Base-by-base conservation (phyloP, 2,888 invertebrate species). In the Mesorhabditis spiculigera region DNA sequence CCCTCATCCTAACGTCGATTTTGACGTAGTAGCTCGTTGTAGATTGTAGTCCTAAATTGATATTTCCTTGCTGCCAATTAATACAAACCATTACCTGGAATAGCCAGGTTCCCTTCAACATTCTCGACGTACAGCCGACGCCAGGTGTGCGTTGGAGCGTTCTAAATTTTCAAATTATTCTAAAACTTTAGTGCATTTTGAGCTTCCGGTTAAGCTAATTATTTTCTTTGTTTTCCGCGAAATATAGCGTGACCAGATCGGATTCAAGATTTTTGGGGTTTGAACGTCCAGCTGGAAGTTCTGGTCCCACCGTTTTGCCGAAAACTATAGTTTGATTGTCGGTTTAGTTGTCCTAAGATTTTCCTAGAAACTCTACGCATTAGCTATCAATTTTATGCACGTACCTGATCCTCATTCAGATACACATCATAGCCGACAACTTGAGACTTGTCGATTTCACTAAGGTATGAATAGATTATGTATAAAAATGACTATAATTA, bases 341-440 rank as follows among this genome's bases (percentile, higher is more conserved):
- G 28, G 28, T 28, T 28, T 10, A 10, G 8, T 50, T 65, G 6
- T 44, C 65, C 65, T 65, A 16, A 4, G 5, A 16, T 61, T 43
- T 43, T 10, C 43, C 10, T 16, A 13, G 58, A 10, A 28, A 28
- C 28, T 28, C 28, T 28, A 28, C 28, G 28, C 28, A 28, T 28
- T 28, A 28, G 28, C 28, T 28, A 28, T 28, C 28, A 28, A 28
- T 45, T 28, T 28, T 45, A 43, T 10, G 5, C n/a, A 16, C 5
- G 4, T 70, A 80, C 80, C 75, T 81, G 79, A 71, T 82, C 73
- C 58, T 84, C 81, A 62, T 76, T 79, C 65, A 84, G 68, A 68
- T 81, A 84, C 41, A 84, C 81, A 73, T 84, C 84, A 70, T 83
- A 84, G 4, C 84, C 84, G 50, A 73, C 79, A 58, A 84, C 75